These are phyloP conservation scores for Euzetes globulus DNA, from an alignment of 2,888 invertebrate species.

Conservation along the genomic window DNA sequence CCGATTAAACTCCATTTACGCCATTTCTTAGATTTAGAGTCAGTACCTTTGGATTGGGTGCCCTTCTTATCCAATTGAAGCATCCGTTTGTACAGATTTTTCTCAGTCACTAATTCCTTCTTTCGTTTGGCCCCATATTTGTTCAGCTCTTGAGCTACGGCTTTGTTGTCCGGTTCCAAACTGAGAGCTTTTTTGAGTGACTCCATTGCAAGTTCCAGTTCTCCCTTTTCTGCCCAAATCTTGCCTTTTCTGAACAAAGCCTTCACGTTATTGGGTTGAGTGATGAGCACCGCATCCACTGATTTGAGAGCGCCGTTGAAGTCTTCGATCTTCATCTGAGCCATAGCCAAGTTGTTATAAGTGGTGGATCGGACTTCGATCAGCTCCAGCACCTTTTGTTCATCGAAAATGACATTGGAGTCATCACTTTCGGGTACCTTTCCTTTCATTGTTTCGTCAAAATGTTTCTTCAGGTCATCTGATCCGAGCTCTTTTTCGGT, in stretches of 20 bases:
- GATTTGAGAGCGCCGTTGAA: conserved; percentile 76
- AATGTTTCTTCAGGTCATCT: conserved; percentile 15
- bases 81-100: conserved; percentile 63
- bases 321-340: conserved; percentile 75
- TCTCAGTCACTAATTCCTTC: conserved; percentile 57
- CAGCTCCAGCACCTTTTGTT: conserved; percentile 58
- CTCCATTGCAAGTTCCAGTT: conserved; percentile 62
- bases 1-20: conserved; percentile 14
- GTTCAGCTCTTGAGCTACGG: conserved; percentile 55
- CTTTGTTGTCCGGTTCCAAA: conserved; percentile 59
- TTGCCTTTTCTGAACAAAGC: conserved; percentile 79
- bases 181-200: conserved; percentile 58
- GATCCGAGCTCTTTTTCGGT: conserved; percentile 19
- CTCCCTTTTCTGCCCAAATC: conserved; percentile 60
- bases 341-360: conserved; percentile 84
- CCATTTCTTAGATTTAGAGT: background rate
- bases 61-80: conserved; percentile 41
- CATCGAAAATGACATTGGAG: background rate
- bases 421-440: background rate
- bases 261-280: conserved; percentile 81
- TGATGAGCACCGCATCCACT: conserved; percentile 69
- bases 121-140: conserved; percentile 54
- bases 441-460: conserved; percentile 14
- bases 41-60: conserved; percentile 14
- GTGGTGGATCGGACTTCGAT: conserved; percentile 73